phyloP scores from a whole-genome alignment of 2,888 invertebrate species.

The Syrista parreyssii region DNA sequence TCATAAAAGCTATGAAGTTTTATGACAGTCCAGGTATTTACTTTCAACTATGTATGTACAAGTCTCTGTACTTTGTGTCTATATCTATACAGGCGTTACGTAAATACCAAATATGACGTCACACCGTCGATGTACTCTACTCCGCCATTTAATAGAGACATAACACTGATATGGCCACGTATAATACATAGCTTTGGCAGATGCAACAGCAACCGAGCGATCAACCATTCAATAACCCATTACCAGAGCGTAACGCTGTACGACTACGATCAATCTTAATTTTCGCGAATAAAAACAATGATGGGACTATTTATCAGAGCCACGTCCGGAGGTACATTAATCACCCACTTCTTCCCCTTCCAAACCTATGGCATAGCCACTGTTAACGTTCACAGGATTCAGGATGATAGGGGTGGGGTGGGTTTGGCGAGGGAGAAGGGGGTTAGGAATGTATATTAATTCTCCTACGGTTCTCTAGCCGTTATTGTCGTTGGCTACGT shows the following conservation, averaged over 20 bases:
- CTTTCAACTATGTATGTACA: no score
- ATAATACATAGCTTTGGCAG: no score
- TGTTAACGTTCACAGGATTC: no score
- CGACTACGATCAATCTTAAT: constrained; percentile 26
- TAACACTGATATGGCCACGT: no score
- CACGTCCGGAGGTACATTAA: constrained; percentile 21
- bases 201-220: neutral
- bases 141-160: no score
- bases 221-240: constrained; percentile 5
- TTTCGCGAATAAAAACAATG: constrained; percentile 21
- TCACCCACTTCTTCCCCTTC: constrained; percentile 13
- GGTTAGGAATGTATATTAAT: constrained; percentile 9
- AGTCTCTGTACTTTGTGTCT: no score
- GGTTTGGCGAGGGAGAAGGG: neutral
- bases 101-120: no score
- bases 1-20: no score
- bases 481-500: constrained; percentile 5
- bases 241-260: neutral
- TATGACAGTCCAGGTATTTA: no score
- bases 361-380: neutral
- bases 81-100: no score
- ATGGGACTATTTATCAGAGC: constrained; percentile 25
- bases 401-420: no score
- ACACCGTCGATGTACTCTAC: no score
- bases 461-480: neutral